These are phyloP conservation scores for Drosophila truncata DNA, from an alignment of 1,140 invertebrate species.

Conservation along the genomic window DNA sequence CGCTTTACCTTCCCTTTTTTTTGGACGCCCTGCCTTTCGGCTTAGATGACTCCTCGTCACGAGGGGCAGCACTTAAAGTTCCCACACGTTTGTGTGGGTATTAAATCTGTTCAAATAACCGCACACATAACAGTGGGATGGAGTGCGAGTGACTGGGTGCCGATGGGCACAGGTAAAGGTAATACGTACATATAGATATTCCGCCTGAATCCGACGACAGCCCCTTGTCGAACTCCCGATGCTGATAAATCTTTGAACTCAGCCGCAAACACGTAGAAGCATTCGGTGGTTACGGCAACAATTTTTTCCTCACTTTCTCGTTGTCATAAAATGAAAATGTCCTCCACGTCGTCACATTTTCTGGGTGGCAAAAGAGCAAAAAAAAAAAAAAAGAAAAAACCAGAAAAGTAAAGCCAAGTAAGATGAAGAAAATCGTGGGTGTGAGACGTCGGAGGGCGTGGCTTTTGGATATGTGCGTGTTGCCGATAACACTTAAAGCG, in stretches of 20 bases:
- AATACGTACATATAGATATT: constrained; percentile 4
- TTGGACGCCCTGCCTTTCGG: constrained; percentile 43
- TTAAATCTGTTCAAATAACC: constrained; percentile 84
- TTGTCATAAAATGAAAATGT: constrained; percentile 83
- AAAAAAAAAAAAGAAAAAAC: neutral
- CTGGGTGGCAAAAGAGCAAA: constrained; percentile 31
- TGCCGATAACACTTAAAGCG: constrained; percentile 82
- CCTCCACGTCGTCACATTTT: constrained; percentile 76
- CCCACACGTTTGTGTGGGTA: constrained; percentile 72
- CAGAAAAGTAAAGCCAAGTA: neutral
- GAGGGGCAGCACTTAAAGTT: constrained; percentile 79
- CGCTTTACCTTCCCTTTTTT: constrained; percentile 57
- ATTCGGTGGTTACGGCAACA: constrained; percentile 80
- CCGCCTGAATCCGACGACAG: constrained; percentile 64
- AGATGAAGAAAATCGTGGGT: constrained; percentile 6
- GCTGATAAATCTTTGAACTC: constrained; percentile 83
- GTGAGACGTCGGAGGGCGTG: constrained; percentile 18
- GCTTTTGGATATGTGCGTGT: constrained; percentile 68
- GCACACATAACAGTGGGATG: constrained; percentile 38
- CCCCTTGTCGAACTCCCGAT: constrained; percentile 77
- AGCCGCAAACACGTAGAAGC: constrained; percentile 82
- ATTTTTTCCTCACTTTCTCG: constrained; percentile 59
- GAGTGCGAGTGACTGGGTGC: neutral
- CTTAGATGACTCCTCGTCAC: constrained; percentile 73
- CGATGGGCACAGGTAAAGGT: constrained; percentile 21